Percentiles rank a stretch among this genome's conserved stretches.
phyloP scores from a whole-genome alignment of 1,140 invertebrate genomes.

The Zaprionus taronus region DNA sequence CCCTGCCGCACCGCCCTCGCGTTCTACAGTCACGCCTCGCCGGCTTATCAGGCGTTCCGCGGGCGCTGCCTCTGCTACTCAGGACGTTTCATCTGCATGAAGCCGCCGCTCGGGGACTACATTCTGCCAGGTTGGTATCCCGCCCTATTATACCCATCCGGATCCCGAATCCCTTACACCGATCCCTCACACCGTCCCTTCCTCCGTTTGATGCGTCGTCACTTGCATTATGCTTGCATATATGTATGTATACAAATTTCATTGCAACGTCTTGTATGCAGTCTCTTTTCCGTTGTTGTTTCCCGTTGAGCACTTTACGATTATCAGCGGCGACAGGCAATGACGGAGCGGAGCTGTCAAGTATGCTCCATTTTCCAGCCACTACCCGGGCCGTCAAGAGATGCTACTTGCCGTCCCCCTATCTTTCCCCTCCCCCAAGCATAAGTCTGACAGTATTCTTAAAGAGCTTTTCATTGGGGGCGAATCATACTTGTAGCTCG shows the following conservation, averaged over 20 bases:
- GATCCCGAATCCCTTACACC: background rate
- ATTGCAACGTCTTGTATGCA: constrained; percentile 25
- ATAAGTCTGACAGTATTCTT: constrained; percentile 23
- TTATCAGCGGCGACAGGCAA: constrained; percentile 68
- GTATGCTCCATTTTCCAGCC: constrained; percentile 45
- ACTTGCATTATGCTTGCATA: constrained; percentile 35
- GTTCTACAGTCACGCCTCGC: constrained; percentile 94
- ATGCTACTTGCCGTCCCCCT: background rate
- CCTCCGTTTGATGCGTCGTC: constrained; percentile 38
- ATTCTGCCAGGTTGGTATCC: constrained; percentile 77
- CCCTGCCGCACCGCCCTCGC: constrained; percentile 94
- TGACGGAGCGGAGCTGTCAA: constrained; percentile 56
- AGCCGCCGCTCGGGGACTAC: constrained; percentile 91
- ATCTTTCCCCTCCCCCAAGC: background rate
- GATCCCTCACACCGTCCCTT: background rate
- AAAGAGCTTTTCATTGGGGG: constrained; percentile 24
- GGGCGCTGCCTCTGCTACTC: constrained; percentile 95
- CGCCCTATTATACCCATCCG: constrained; percentile 1
- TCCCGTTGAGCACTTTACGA: constrained; percentile 66
- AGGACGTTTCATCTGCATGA: constrained; percentile 95
- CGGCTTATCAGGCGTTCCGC: constrained; percentile 94
- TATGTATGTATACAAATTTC: constrained; percentile 27
- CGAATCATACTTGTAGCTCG: background rate
- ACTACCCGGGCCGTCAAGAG: constrained; percentile 2
- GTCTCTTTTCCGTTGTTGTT: constrained; percentile 30